phyloP scores from a whole-genome alignment of 2,888 invertebrate genomes.

The Villa cingulata region DNA sequence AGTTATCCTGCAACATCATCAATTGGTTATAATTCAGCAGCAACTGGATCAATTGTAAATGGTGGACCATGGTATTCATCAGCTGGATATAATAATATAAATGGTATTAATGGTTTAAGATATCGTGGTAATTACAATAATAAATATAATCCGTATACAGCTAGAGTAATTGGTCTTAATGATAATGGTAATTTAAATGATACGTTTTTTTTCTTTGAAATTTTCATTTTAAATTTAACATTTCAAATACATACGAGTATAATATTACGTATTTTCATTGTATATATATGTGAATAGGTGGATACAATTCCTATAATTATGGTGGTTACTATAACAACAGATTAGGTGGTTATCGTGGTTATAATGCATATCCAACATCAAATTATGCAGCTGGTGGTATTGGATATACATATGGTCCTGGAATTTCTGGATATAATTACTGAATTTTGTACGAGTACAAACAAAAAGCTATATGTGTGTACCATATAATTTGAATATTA shows the following conservation, averaged over 20 bases:
- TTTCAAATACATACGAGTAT: too few species aligned
- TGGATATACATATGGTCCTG: conserved; percentile 10
- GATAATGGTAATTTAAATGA: neutral
- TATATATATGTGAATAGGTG: neutral
- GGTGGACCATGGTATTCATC: neutral
- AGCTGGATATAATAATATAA: neutral
- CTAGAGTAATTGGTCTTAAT: neutral
- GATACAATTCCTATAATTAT: neutral
- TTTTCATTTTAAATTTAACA: too few species aligned
- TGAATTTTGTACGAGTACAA: neutral
- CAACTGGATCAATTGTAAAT: too few species aligned
- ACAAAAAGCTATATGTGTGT: too few species aligned
- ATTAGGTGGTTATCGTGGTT: neutral
- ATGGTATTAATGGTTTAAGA: neutral
- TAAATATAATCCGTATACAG: neutral
- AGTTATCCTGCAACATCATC: neutral
- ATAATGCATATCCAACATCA: neutral
- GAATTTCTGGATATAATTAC: conserved; percentile 6
- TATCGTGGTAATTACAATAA: neutral
- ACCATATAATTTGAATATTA: too few species aligned
- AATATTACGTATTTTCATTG: neutral
- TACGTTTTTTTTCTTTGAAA: too few species aligned
- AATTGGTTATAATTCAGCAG: neutral
- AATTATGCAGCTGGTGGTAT: neutral
- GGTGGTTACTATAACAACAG: neutral